A percentile compares a stretch with the other conserved stretches of the same genome.
These are phyloP conservation scores for Hybognathus amarus DNA, from an alignment of 2,797 vertebrate species.

Conservation along the genomic window DNA sequence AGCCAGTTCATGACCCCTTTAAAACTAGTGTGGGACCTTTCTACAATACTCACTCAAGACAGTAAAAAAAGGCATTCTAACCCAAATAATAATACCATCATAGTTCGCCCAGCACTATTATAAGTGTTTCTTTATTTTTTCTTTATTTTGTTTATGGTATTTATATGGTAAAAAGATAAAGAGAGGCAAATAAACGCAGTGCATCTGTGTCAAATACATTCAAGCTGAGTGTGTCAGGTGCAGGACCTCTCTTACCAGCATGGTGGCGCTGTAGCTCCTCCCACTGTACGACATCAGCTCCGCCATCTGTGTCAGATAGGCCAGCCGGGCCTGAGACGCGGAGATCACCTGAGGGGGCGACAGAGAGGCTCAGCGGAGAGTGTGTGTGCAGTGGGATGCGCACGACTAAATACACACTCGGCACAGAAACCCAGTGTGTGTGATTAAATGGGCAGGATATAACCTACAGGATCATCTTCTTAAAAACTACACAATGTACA, in stretches of 20 bases:
- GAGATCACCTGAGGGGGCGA: conserved; percentile 80
- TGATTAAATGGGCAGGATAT: neutral
- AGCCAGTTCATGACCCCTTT: too few relatives aligned
- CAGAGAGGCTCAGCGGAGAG: neutral
- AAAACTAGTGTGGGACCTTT: too few relatives aligned
- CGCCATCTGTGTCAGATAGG: conserved; percentile 94
- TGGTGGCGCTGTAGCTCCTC: conserved; percentile 91
- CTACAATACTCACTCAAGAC: too few relatives aligned
- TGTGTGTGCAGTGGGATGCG: too few relatives aligned
- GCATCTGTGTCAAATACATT: neutral
- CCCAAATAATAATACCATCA: too few relatives aligned
- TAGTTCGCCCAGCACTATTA: too few relatives aligned
- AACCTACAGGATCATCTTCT: too few relatives aligned
- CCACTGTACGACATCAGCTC: conserved; percentile 95
- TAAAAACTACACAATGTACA: too few relatives aligned
- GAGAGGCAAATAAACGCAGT: neutral
- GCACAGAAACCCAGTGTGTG: neutral
- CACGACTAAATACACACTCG: conserved; percentile 34
- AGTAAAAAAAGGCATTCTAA: too few relatives aligned
- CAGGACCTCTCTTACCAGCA: conserved; percentile 85
- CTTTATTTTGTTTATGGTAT: too few relatives aligned
- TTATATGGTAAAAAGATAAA: neutral
- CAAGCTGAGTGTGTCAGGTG: conserved; percentile 32
- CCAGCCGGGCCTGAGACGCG: conserved; percentile 88
- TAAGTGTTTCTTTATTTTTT: too few relatives aligned